A percentile compares a stretch with the other conserved stretches of the same genome.
Conservation (phyloP, 2,113 vertebrate genomes). For the Tylochromis polylepis region DNA sequence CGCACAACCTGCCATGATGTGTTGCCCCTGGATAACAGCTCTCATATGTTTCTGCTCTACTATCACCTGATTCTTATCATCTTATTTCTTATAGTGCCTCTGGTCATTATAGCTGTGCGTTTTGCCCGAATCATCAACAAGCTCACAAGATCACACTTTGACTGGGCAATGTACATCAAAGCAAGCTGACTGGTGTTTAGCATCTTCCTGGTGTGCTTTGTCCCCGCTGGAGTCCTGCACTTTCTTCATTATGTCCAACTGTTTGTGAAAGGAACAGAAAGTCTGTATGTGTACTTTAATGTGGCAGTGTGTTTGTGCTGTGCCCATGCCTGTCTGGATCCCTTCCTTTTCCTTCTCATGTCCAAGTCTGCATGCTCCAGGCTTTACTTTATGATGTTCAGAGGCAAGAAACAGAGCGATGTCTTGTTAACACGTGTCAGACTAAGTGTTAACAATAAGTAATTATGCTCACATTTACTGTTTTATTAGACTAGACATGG, state of each 20-base stretch:
- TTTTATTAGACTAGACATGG: neutral
- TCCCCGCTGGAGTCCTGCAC: slow-evolving; percentile 79
- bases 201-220: slow-evolving; percentile 85
- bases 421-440: neutral
- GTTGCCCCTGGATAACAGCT: slow-evolving; percentile 35
- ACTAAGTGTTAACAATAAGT: neutral
- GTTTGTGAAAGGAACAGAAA: slow-evolving; percentile 55
- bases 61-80: slow-evolving; percentile 73
- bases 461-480: no score
- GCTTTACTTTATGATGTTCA: slow-evolving; percentile 1
- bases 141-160: slow-evolving; percentile 68
- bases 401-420: slow-evolving; percentile 17
- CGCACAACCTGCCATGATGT: slow-evolving; percentile 83
- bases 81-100: slow-evolving; percentile 79
- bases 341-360: slow-evolving; percentile 86
- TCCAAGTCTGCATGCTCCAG: slow-evolving; percentile 58
- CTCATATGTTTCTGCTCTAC: slow-evolving; percentile 66
- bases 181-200: slow-evolving; percentile 76
- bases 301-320: slow-evolving; percentile 83
- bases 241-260: slow-evolving; percentile 79
- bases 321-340: slow-evolving; percentile 85
- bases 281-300: slow-evolving; percentile 78
- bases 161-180: slow-evolving; percentile 80
- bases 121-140: slow-evolving; percentile 75
- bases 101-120: slow-evolving; percentile 72